These are phyloP conservation scores for Tetramorium simillimum DNA, from an alignment of 1,140 invertebrate species.

Conservation along the genomic window DNA sequence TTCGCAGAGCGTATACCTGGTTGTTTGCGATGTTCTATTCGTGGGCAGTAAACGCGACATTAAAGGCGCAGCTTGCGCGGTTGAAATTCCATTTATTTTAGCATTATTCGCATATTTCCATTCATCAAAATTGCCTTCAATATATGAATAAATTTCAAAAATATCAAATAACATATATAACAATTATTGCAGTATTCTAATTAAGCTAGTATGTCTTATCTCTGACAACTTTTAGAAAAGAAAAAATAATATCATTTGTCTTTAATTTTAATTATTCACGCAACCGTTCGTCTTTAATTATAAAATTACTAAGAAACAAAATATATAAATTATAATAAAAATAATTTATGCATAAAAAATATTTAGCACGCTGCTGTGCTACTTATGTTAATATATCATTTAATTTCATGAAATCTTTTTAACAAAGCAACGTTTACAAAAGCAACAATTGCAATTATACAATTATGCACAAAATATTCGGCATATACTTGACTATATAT, in stretches of 20 bases:
- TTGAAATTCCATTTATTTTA: constrained; percentile 11
- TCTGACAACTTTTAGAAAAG: not conserved
- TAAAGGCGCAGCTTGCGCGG: not conserved
- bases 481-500: not conserved
- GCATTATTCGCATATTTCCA: not conserved
- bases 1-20: constrained; percentile 35
- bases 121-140: not conserved
- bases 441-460: too few relatives aligned
- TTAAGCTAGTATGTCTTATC: not conserved
- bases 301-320: not conserved
- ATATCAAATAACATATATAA: not conserved
- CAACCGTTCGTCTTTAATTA: too few relatives aligned
- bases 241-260: not conserved
- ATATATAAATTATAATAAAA: not conserved
- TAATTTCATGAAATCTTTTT: not conserved
- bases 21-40: constrained; percentile 48
- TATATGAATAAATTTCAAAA: not conserved
- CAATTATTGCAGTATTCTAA: not conserved
- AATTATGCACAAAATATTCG: not conserved
- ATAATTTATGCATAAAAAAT: not conserved
- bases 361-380: not conserved
- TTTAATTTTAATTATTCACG: not conserved
- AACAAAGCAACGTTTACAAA: not conserved
- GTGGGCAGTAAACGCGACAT: constrained; percentile 31
- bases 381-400: not conserved